Evolutionary conservation across 2,113 vertebrate genomes (phyloP).

Genomic region (Thryonomys swinderianus): DNA sequence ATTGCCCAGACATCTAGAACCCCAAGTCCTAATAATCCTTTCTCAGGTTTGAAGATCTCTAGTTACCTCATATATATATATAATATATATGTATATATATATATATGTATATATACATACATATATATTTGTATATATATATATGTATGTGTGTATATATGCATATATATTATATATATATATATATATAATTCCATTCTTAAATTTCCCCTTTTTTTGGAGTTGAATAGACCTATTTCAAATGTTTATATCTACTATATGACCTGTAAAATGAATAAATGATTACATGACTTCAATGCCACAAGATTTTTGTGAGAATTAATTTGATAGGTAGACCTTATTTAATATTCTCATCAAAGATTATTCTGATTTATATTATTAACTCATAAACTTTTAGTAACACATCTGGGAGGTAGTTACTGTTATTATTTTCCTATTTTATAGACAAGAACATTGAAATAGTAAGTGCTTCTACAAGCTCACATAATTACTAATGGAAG

Average conservation of each 20-base stretch:
- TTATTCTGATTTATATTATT: not conserved
- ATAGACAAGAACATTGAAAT: not conserved
- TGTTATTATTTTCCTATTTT: not conserved
- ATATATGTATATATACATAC: too few species aligned
- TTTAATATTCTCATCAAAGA: not conserved
- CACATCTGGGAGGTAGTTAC: not conserved
- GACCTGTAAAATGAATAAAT: not conserved
- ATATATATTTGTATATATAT: too few species aligned
- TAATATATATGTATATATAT: too few species aligned
- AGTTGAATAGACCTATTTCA: not conserved
- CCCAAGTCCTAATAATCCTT: not conserved
- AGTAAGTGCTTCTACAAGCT: not conserved
- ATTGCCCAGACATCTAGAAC: not conserved
- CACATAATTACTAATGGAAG: not conserved
- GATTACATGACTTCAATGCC: not conserved
- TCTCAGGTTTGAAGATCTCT: not conserved
- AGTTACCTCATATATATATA: not conserved
- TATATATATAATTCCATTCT: not conserved
- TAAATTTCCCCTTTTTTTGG: not conserved
- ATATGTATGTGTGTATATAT: too few species aligned
- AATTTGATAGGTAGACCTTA: not conserved
- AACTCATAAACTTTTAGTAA: constrained; percentile 20
- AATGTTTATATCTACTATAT: not conserved
- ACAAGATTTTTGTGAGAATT: constrained; percentile 7
- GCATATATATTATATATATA: too few species aligned